These are phyloP conservation scores for Illadopsis cleaveri DNA, from an alignment of 2,113 vertebrate species.

Conservation along the genomic window DNA sequence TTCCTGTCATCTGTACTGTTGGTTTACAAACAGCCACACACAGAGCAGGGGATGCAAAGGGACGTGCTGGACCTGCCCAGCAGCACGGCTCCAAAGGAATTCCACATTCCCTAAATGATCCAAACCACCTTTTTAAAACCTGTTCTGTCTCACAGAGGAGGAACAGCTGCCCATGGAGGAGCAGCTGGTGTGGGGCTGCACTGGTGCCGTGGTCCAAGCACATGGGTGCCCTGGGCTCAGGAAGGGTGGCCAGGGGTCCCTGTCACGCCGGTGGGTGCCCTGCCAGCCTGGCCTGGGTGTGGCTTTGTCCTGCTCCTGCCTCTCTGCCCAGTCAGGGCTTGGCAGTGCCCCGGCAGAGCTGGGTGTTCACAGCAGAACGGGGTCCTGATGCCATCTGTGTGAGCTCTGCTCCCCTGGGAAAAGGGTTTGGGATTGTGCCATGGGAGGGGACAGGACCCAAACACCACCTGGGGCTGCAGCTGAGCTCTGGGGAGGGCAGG, in stretches of 20 bases:
- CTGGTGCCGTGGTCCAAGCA: accelerated
- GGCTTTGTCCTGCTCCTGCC: accelerated
- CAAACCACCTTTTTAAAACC: neutral
- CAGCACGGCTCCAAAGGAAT: neutral
- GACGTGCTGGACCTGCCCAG: neutral
- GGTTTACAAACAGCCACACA: neutral
- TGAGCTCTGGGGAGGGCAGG: neutral
- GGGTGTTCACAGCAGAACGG: neutral
- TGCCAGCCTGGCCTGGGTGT: neutral
- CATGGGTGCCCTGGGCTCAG: accelerated
- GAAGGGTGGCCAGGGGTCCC: neutral
- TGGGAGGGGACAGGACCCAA: accelerated
- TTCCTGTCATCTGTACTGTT: neutral
- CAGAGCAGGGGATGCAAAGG: neutral
- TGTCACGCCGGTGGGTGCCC: neutral
- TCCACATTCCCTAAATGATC: neutral
- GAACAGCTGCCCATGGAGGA: neutral
- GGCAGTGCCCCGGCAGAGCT: neutral
- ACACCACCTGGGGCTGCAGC: neutral
- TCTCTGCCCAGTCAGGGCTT: neutral
- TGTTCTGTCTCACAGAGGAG: neutral
- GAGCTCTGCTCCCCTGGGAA: neutral
- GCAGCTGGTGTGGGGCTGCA: neutral
- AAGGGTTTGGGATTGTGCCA: neutral
- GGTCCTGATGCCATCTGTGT: accelerated